Base-by-base conservation (phyloP, 2,888 invertebrate species). In the Nemotelus nigrinus region DNA sequence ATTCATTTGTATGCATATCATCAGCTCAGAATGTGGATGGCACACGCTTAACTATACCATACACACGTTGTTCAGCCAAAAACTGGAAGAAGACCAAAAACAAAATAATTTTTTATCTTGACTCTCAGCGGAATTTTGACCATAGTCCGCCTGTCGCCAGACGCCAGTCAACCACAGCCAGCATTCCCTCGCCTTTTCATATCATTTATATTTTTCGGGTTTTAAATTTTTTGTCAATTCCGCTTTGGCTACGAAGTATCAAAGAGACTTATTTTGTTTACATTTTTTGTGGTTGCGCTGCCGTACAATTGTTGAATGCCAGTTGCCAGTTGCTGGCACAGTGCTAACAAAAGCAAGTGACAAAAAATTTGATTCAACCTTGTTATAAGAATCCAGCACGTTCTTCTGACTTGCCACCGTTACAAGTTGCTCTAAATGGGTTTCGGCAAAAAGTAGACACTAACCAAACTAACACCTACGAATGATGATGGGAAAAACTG, bases 401-500 rank as follows among this genome's bases (percentile, higher is more conserved):
- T 43, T 43, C 7, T 43, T 43, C 43, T 43, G 63, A 39, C 63
- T 63, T 43, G 43, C 53, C 53, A 8, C 39, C 39, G 5, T 43
- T 3, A 10, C 63, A 4, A 41, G 43, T 5, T 25, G 25, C 25
- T 25, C 39, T 43, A 63, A 63, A 39, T 4, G 43, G 63, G 25
- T 8, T 63, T 63, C 41, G 5, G 63, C 39, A n/a, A 63, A 39
- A 41, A 43, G 25, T 63, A 41, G 3, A 10, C 63, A 7, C 5
- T 57, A 57, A n/a, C 8, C 57, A 0, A 10, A n/a, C 10, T 57
- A 10, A 4, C 57, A 10, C 10, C 3, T 25, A 57, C 7, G 63
- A 43, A 63, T 43, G 63, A 70, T 70, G 70, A 60, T 60, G 60
- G 60, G 70, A 47, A 70, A 70, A 70, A 70, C 70, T 70, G 70